Evolutionary conservation across 2,888 invertebrate genomes (phyloP), one percentile per base, ranked within the genome.

Genomic region (Schrankia costaestrigalis): DNA sequence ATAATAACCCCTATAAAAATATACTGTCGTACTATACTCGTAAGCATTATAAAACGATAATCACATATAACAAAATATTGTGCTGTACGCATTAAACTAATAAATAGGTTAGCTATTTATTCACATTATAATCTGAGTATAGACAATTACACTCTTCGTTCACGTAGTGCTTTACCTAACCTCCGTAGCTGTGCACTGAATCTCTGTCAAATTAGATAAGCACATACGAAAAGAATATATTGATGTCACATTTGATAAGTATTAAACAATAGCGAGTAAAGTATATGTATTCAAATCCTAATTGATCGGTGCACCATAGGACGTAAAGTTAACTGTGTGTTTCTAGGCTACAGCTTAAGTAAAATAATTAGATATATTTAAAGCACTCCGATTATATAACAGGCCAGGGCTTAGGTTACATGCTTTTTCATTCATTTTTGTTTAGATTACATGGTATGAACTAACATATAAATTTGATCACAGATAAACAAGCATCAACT

Each of bases 131-230:
- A 49, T 46, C 23, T 40, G 45, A 46, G 38, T 35, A 32, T 53
- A 56, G 47, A 36, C 23, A 32, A 41, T 31, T 35, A 40, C 45
- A 39, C 38, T 36, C 45, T 56, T 60, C 63, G 60, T 58, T 69
- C 69, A 72, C 71, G 74, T 80, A 81, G 76, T 62, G 68, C 71
- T 75, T 70, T 57, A 67, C 59, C 56, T 56, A 44, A 56, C 37
- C 42, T 56, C 53, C 40, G 68, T 79, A 79, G 79, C 63, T 57
- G 56, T 64, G 71, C 76, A 77, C 76, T 51, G 56, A 63, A 50
- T 58, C 52, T 54, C 42, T 64, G 53, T 62, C 53, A 46, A 59
- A 46, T 63, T 71, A 72, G 71, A 57, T 50, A 48, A 53, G 68
- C 68, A 70, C 70, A 47, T 44, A 41, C 34, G 41, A 45, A 41